Evolutionary conservation across 2,113 vertebrate species (phyloP), one percentile per base, ranked within the genome.

Genomic region (Polyodon spathula): DNA sequence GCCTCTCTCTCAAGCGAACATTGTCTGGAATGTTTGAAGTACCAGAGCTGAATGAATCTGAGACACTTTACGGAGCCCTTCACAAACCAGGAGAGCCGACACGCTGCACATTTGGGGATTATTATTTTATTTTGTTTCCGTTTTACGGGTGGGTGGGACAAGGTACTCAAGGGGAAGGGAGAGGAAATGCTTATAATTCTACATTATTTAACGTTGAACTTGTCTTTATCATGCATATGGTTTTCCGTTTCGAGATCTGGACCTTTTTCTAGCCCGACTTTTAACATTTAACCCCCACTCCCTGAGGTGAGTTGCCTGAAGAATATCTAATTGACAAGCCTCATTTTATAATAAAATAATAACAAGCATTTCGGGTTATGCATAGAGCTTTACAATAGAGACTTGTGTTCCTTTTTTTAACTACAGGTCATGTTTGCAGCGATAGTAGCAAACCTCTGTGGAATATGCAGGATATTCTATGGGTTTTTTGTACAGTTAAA

Each of bases 31-130:
- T 86, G 88, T 90, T 86, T 71, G 91, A 84, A 81, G 86, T 85
- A 84, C 79, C 81, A 80, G 86, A 76, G 52, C 70, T 78, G 85
- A 86, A 87, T 82, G 76, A 79, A 92, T 90, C 86, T 81, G 63
- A 91, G 93, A 97, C 92, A 94, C 93, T 96, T 94, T 94, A 90
- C 78, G 82, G 88, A 91, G 91, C 89, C 91, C 92, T 90, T 89
- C 91, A 82, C 86, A 89, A 84, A 89, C 86, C 89, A 86, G 89
- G 89, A 89, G 90, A 84, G 87, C 87, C 85, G 85, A 85, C 86
- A 91, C 84, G 86, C 88, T 91, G 91, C 89, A 91, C 87, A 89
- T 86, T 83, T 57, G 15, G 56, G 48, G 52, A 58, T 8, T 65
- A 42, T 70, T 73, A 66, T 71, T 73, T 72, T 71, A 54, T 48